A percentile compares a stretch with the other conserved stretches of the same genome.
phyloP scores from a whole-genome alignment of 2,888 invertebrate species.

The Rotaria sp. region DNA sequence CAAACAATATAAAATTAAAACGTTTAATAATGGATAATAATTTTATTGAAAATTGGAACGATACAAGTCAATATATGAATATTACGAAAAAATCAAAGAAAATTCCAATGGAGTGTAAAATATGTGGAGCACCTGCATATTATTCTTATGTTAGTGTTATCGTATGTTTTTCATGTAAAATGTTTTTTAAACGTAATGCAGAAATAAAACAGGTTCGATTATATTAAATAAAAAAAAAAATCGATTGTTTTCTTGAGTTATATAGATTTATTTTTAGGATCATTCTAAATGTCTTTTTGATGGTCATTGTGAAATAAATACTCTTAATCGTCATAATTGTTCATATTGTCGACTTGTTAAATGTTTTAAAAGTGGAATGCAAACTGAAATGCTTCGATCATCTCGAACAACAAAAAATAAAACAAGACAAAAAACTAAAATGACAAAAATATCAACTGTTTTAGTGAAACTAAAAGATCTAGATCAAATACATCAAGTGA shows the following conservation, averaged over 20 bases:
- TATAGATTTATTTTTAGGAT: background rate
- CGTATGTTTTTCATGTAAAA: background rate
- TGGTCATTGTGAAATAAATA: background rate
- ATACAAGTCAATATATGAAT: too few species aligned
- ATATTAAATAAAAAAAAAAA: background rate
- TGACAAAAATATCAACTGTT: too few species aligned
- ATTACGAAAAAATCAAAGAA: background rate
- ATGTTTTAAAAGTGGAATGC: background rate
- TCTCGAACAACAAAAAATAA: background rate
- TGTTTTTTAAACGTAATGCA: background rate
- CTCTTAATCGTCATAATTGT: background rate
- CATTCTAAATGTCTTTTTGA: background rate
- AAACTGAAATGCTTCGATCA: background rate
- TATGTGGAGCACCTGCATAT: background rate
- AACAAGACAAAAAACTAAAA: background rate
- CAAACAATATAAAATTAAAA: too few species aligned
- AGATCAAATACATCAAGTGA: too few species aligned
- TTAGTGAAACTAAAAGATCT: too few species aligned
- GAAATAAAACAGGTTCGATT: background rate
- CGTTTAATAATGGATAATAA: too few species aligned
- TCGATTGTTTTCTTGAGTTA: background rate
- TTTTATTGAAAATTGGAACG: too few species aligned
- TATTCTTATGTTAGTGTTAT: background rate
- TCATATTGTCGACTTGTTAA: background rate
- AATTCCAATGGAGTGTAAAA: background rate